Conservation (phyloP, 2,113 vertebrate species). For the Pseudorhombus dupliciocellatus region DNA sequence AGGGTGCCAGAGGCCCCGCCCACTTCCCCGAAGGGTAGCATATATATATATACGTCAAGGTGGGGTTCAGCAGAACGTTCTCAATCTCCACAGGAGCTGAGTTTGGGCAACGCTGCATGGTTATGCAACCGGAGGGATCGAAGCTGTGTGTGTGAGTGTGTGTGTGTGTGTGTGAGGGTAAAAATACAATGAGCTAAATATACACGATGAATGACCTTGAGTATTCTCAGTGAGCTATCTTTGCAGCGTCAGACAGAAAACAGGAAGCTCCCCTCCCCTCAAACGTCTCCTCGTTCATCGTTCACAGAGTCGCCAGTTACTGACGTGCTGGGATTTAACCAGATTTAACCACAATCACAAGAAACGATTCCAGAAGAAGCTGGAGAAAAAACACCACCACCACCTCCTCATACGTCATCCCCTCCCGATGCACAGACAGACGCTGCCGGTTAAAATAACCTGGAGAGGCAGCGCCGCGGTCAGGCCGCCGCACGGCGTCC, state of each 20-base stretch:
- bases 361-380: too few relatives aligned
- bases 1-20: conserved; percentile 6
- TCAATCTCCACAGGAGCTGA: conserved; percentile 42
- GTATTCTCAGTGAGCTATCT: conserved; percentile 52
- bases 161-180: conserved; percentile 31
- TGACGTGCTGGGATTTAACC: too few relatives aligned
- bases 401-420: too few relatives aligned
- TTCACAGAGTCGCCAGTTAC: too few relatives aligned
- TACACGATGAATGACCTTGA: conserved; percentile 67
- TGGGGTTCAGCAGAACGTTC: conserved; percentile 17
- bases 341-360: too few relatives aligned
- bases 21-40: conserved; percentile 61
- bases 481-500: conserved; percentile 23
- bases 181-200: conserved; percentile 70
- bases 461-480: conserved; percentile 45
- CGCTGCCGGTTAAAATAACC: background rate
- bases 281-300: conserved; percentile 2
- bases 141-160: conserved; percentile 44
- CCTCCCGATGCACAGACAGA: background rate
- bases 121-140: conserved; percentile 62
- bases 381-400: too few relatives aligned
- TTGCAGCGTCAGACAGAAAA: conserved; percentile 26
- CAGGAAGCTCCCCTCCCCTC: conserved; percentile 5
- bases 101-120: conserved; percentile 34
- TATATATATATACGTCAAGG: conserved; percentile 19